Evolutionary conservation across 1,140 invertebrate genomes (phyloP).

Genomic region (Heliconius congener): DNA sequence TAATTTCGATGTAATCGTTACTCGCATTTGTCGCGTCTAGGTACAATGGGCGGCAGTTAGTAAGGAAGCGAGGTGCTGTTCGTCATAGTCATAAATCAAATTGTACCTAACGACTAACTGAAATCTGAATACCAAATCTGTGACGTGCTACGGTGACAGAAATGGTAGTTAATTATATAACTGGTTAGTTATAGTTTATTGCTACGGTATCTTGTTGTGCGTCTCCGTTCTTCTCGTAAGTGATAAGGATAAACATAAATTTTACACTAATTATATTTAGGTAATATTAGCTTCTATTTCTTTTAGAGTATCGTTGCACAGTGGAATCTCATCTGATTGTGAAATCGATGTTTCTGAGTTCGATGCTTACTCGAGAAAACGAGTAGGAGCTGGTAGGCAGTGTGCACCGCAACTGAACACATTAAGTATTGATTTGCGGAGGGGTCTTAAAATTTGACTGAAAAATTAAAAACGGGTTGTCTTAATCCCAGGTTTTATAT

Average conservation of each 20-base stretch:
- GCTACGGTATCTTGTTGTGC: neutral
- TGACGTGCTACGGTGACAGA: slow-evolving; percentile 2
- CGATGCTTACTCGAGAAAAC: too few relatives aligned
- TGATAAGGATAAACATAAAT: neutral
- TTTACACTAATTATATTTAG: too few relatives aligned
- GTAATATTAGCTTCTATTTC: too few relatives aligned
- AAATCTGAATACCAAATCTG: slow-evolving; percentile 59
- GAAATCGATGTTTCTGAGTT: too few relatives aligned
- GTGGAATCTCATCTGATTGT: too few relatives aligned
- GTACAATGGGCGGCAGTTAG: slow-evolving; percentile 1
- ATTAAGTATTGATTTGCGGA: too few relatives aligned
- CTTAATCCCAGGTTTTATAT: too few relatives aligned
- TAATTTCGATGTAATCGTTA: neutral
- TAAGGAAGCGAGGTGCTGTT: slow-evolving; percentile 39
- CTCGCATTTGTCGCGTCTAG: slow-evolving; percentile 2
- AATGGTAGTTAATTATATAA: slow-evolving; percentile 11
- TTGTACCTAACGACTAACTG: slow-evolving; percentile 50
- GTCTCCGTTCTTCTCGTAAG: neutral
- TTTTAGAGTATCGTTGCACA: too few relatives aligned
- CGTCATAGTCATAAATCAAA: slow-evolving; percentile 56
- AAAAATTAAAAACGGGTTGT: too few relatives aligned
- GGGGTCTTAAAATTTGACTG: too few relatives aligned
- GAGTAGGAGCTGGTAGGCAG: too few relatives aligned
- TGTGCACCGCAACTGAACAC: too few relatives aligned
- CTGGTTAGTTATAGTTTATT: neutral